Conservation (phyloP, 2,113 vertebrate genomes). For the Thomomys bottae region DNA sequence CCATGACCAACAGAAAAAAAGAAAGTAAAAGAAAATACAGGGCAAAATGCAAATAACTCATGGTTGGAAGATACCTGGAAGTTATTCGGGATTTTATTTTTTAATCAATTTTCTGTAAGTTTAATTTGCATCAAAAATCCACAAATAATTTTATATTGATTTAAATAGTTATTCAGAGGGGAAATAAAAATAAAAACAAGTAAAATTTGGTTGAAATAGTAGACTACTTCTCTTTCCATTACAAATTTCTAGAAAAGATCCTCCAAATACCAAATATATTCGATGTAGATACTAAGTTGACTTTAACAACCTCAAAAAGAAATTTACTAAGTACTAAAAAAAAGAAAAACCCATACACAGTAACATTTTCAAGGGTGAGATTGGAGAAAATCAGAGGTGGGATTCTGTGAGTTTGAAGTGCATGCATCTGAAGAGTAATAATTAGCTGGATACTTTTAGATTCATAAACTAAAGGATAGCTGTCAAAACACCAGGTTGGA, state of each 20-base stretch:
- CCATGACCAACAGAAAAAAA: no score
- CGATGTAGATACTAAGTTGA: not conserved
- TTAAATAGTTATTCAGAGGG: not conserved
- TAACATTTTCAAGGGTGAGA: not conserved
- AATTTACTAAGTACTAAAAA: not conserved
- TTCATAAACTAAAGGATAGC: not conserved
- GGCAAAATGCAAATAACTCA: no score
- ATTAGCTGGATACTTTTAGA: not conserved
- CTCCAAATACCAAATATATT: not conserved
- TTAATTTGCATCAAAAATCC: no score
- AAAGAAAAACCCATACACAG: not conserved
- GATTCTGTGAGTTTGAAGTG: not conserved
- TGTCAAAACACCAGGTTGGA: not conserved
- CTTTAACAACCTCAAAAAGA: not conserved
- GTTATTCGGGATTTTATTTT: no score
- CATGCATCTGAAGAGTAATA: not conserved
- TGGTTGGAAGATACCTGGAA: no score
- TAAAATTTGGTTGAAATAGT: not conserved
- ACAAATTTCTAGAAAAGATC: not conserved
- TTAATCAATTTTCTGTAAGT: no score
- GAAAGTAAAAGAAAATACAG: no score
- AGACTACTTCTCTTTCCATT: not conserved
- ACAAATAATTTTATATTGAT: not conserved
- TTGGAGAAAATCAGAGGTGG: not conserved
- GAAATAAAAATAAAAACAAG: not conserved